Evolutionary conservation across 2,888 invertebrate species (phyloP).

Genomic region (Aleiodes leptofemur): DNA sequence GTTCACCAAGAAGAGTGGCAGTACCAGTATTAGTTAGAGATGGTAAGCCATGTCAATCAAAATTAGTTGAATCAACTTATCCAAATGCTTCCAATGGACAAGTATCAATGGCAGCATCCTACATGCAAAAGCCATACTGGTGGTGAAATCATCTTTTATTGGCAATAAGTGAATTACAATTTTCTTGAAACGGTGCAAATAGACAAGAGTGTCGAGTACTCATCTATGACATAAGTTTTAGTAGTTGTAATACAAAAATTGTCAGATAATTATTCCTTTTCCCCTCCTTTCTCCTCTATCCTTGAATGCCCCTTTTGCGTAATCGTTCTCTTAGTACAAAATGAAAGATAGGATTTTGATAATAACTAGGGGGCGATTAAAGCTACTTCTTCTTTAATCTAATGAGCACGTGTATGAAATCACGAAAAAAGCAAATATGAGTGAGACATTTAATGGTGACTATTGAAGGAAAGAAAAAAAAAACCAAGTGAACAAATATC

Average conservation of each 20-base stretch:
- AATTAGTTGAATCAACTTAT: constrained; percentile 66
- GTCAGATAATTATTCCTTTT: constrained; percentile 17
- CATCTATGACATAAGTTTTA: constrained; percentile 31
- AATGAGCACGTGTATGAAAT: constrained; percentile 19
- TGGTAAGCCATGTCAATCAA: constrained; percentile 89
- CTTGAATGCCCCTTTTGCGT: not conserved
- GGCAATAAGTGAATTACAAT: constrained; percentile 1
- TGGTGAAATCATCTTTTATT: constrained; percentile 74
- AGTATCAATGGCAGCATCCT: constrained; percentile 69
- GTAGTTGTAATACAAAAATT: constrained; percentile 26
- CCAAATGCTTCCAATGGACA: constrained; percentile 62
- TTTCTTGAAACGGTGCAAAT: constrained; percentile 20
- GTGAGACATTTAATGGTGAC: no score
- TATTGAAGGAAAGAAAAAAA: not conserved
- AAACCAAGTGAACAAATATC: constrained; percentile 26
- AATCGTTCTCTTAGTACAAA: constrained; percentile 12
- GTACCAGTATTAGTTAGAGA: constrained; percentile 96
- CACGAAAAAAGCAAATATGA: constrained; percentile 4
- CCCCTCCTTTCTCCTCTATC: not conserved
- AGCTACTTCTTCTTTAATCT: constrained; percentile 5
- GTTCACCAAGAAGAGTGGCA: constrained; percentile 93
- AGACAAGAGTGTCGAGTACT: not conserved
- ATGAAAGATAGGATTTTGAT: constrained; percentile 8
- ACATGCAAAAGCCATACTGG: constrained; percentile 77
- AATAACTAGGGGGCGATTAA: constrained; percentile 18